Conservation (phyloP, 2,888 invertebrate species). For the Byasa hedistus region DNA sequence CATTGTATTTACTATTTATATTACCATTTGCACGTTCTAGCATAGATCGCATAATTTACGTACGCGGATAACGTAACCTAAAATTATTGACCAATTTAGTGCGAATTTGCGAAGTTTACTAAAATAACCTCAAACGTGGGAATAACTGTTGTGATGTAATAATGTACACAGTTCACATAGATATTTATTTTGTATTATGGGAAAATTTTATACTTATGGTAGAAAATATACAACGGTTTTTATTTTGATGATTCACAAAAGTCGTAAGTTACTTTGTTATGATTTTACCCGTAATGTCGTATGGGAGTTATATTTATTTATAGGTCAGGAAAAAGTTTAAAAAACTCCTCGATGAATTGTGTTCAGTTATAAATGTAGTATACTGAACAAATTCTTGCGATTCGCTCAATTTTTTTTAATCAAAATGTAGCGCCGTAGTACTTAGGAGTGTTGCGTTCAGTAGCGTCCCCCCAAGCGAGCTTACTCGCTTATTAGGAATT, state of each 20-base stretch:
- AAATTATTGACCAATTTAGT: conserved; percentile 14
- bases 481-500: conserved; percentile 63
- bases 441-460: conserved; percentile 25
- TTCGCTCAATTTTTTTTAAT: conserved; percentile 13
- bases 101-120: conserved; percentile 16
- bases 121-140: conserved; percentile 12
- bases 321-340: too few species aligned
- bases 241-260: too few species aligned
- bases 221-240: too few species aligned
- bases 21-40: neutral
- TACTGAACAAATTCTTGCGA: conserved; percentile 1
- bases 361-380: too few species aligned
- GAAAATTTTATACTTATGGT: neutral
- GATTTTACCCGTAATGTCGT: too few species aligned
- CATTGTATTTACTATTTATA: neutral
- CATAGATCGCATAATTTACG: conserved; percentile 3
- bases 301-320: too few species aligned
- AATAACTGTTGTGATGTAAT: conserved; percentile 1
- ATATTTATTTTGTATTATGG: neutral
- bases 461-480: conserved; percentile 43
- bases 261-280: too few species aligned
- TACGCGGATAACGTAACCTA: neutral
- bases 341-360: too few species aligned
- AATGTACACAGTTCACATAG: neutral
- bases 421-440: conserved; percentile 18